A percentile compares a stretch with the other conserved stretches of the same genome.
Conservation (phyloP, 2,797 vertebrate genomes). For the Hipposideros larvatus region DNA sequence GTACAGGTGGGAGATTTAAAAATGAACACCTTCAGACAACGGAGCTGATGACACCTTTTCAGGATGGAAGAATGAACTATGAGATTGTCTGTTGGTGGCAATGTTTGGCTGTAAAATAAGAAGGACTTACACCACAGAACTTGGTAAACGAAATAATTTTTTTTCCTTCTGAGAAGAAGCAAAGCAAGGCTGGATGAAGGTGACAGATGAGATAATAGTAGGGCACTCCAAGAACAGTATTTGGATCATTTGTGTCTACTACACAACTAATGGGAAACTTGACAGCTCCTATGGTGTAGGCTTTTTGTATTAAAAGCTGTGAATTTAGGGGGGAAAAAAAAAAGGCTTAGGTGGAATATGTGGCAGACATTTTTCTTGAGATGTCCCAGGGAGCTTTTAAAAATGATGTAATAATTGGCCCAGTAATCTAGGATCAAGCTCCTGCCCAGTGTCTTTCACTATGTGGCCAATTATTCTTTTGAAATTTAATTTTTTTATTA, state of each 20-base stretch:
- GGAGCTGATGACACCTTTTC: background rate
- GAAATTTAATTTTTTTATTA: conserved; percentile 12
- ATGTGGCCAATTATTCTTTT: conserved; percentile 15
- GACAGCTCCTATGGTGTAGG: background rate
- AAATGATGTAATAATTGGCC: background rate
- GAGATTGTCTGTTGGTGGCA: background rate
- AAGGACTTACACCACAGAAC: background rate
- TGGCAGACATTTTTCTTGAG: background rate
- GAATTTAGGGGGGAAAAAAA: background rate
- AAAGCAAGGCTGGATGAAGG: background rate
- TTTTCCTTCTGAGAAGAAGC: background rate
- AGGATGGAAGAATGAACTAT: background rate
- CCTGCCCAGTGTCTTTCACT: background rate
- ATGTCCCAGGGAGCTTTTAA: background rate
- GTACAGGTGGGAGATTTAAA: background rate
- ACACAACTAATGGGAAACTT: background rate
- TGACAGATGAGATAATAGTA: background rate
- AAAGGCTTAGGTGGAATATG: background rate
- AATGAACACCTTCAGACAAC: background rate
- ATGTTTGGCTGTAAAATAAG: background rate
- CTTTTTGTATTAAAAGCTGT: background rate
- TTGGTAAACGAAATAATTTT: background rate
- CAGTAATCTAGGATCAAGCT: background rate
- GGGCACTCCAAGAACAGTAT: background rate
- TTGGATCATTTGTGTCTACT: conserved; percentile 27